Conservation (phyloP, 1,140 invertebrate genomes). For the Lepidostoma basale region DNA sequence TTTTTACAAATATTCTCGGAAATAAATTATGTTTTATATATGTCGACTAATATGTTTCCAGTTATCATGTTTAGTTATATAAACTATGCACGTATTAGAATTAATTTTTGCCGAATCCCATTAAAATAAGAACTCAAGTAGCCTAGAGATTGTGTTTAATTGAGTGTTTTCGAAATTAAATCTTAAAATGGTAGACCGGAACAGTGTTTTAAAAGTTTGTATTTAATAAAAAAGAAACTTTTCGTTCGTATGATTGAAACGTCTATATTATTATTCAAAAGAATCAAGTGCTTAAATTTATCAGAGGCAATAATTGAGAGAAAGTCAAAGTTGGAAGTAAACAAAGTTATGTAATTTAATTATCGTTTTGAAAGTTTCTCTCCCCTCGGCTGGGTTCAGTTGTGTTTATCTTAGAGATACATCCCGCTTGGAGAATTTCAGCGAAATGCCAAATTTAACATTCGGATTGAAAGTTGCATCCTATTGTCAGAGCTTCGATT, state of each 20-base stretch:
- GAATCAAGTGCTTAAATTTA: slow-evolving; percentile 4
- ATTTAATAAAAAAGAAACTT: too few relatives aligned
- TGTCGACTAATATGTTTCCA: too few relatives aligned
- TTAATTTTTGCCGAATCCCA: too few relatives aligned
- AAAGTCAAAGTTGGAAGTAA: slow-evolving; percentile 26
- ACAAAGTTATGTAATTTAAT: slow-evolving; percentile 33
- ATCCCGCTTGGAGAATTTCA: not conserved
- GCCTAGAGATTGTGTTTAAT: too few relatives aligned
- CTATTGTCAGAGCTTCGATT: not conserved
- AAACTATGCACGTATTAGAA: too few relatives aligned
- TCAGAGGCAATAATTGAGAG: slow-evolving; percentile 20
- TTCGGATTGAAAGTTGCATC: not conserved
- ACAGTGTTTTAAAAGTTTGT: too few relatives aligned
- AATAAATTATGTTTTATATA: too few relatives aligned
- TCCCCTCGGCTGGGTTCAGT: slow-evolving; percentile 11
- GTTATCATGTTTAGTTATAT: too few relatives aligned
- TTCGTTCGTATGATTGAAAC: not conserved
- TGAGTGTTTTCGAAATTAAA: too few relatives aligned
- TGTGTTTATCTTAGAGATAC: slow-evolving; percentile 27
- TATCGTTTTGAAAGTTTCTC: slow-evolving; percentile 20
- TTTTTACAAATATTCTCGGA: too few relatives aligned
- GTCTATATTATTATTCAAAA: slow-evolving; percentile 13
- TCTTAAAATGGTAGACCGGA: too few relatives aligned
- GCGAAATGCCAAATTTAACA: slow-evolving; percentile 6
- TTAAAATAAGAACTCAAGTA: too few relatives aligned